Evolutionary conservation across 1,140 invertebrate species (phyloP).

Genomic region (Triops cancriformis): DNA sequence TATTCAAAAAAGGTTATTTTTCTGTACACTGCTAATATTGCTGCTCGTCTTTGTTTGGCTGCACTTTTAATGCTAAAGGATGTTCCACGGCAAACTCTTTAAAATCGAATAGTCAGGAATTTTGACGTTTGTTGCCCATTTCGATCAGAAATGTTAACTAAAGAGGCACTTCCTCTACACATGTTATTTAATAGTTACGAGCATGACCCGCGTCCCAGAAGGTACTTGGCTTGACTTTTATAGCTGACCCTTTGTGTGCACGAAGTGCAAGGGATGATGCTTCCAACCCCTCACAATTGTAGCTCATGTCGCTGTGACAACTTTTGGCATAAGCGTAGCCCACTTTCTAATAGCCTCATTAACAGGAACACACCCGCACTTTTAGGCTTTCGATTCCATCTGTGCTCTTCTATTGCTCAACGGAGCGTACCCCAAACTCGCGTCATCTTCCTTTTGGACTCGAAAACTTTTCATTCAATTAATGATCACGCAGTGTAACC

Average conservation of each 20-base stretch:
- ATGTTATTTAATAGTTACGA: neutral
- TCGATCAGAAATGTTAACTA: neutral
- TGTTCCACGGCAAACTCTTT: too few species aligned
- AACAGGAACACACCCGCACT: constrained; percentile 7
- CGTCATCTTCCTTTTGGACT: neutral
- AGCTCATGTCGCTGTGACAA: neutral
- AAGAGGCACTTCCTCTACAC: neutral
- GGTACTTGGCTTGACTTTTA: constrained; percentile 1
- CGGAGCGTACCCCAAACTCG: neutral
- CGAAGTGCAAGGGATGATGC: neutral
- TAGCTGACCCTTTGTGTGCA: neutral
- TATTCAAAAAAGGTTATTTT: too few species aligned
- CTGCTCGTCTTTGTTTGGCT: too few species aligned
- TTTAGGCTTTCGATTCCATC: neutral
- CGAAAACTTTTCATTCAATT: neutral
- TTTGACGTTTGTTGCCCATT: neutral
- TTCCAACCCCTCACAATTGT: neutral
- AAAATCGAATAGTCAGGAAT: neutral
- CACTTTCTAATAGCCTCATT: constrained; percentile 4
- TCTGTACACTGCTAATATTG: too few species aligned
- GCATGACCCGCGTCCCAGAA: neutral
- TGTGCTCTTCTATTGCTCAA: constrained; percentile 1
- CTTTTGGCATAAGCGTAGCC: neutral
- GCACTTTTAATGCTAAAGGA: too few species aligned
- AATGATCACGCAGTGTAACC: neutral